Base-by-base conservation (phyloP, 2,888 invertebrate species). In the Gymnoscelis rufifasciata region DNA sequence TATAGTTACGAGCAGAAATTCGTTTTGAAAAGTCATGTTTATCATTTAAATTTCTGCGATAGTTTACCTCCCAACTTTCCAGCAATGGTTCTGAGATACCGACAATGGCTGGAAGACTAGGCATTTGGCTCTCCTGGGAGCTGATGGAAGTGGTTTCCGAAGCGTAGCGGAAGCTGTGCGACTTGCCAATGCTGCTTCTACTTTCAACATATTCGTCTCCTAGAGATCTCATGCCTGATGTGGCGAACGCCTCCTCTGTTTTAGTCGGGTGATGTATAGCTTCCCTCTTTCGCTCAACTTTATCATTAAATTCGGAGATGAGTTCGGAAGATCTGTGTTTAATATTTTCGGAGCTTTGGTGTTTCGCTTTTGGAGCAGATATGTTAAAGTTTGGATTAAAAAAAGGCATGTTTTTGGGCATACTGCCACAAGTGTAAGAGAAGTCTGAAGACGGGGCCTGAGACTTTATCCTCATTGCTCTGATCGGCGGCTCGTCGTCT, bases 91-190 rank as follows among this genome's bases (percentile, higher is more conserved):
- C 89, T 1, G 89, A 87, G 46, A 88, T 88, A 8, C 89, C 89
- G 10, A 88, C 87, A 6, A 88, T 86, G 10, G 88, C 86, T 10
- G 89, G 89, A 37, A 89, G 69, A 68, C 89, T 89, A 12, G 89
- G 88, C 83, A 89, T 78, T 56, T 88, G 88, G 55, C 77, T 86
- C 49, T 88, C 89, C 51, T 88, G 88, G 12, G 84, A 87, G 56
- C 83, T 82, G 43, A 84, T 78, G 2, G 88, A 87, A 43, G 82
- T 72, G 7, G 82, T 74, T 58, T 90, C 90, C 24, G 90, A 89
- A 52, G 90, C 88, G 67, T 89, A 89, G 62, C 91, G 90, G 75
- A 94, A 93, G 64, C 93, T 94, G 54, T 93, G 92, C 1, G 93
- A 92, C 70, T 94, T 94, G 39, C 92, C 90, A 14, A 93, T 90